A percentile compares a stretch with the other conserved stretches of the same genome.
Conservation (phyloP, 2,888 invertebrate species). For the Apotomis turbidana region DNA sequence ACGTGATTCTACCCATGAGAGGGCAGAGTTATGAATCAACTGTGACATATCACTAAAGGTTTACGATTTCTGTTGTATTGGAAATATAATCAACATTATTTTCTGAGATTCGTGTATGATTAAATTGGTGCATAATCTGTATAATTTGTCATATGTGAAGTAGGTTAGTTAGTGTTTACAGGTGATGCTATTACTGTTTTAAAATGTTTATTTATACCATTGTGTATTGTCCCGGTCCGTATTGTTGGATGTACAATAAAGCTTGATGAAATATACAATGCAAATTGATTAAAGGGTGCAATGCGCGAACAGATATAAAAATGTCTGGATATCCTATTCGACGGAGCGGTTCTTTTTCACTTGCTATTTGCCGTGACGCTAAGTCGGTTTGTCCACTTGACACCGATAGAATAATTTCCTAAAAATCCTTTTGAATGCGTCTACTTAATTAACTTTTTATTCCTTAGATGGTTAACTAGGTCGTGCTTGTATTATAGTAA, state of each 20-base stretch:
- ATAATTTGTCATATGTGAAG: neutral
- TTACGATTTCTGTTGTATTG: neutral
- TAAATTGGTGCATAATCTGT: neutral
- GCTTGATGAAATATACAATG: neutral
- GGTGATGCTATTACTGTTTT: neutral
- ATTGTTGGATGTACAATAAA: slow-evolving; percentile 5
- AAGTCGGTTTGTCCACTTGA: too few relatives aligned
- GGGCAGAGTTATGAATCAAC: neutral
- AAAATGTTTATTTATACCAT: neutral
- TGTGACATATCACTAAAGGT: slow-evolving; percentile 35
- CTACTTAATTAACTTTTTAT: too few relatives aligned
- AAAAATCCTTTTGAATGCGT: too few relatives aligned
- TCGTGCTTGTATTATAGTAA: too few relatives aligned
- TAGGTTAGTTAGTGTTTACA: neutral
- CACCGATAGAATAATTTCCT: too few relatives aligned
- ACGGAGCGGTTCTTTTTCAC: too few relatives aligned
- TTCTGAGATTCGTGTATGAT: neutral
- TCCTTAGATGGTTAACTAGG: too few relatives aligned
- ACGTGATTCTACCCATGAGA: too few relatives aligned
- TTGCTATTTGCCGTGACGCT: too few relatives aligned
- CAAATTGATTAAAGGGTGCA: neutral
- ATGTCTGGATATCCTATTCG: neutral
- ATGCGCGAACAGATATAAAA: neutral
- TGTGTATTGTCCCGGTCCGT: neutral
- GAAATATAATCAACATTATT: too few relatives aligned